Base-by-base conservation (phyloP, 2,113 vertebrate genomes). In the Rhinopomastus cyanomelas region DNA sequence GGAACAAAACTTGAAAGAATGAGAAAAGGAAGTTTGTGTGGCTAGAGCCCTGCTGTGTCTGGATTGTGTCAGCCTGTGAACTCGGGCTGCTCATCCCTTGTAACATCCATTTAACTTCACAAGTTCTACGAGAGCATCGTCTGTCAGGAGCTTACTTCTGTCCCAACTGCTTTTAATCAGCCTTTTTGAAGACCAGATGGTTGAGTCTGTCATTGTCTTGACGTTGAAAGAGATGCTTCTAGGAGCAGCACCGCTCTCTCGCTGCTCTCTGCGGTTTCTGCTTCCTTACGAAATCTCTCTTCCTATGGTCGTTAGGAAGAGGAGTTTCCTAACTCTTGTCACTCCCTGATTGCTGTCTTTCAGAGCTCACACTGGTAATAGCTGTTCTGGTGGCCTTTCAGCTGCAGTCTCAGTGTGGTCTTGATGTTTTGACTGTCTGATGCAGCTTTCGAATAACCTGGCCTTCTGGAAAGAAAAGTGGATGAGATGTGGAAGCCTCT, bases 171-270 rank as follows among this genome's bases (percentile, higher is more conserved):
- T 68, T 74, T 82, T 51, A 60, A 73, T 68, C 23, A 26, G 44
- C n/a, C 46, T 55, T 67, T 79, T 30, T 88, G 83, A 73, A 81
- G 90, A 68, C 49, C 69, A 81, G 79, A 73, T 87, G 75, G 83
- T 87, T 59, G 49, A 73, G 79, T 85, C 49, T 87, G 79, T 89
- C 18, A 1, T 25, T 69, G 66, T 9, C 61, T 68, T 65, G 66
- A 42, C 65, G 66, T 14, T 80, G 74, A 32, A 81, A 49, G 8
- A 55, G 59, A 46, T 34, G 0, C 27, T 81, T 39, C 65, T 49
- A 53, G 65, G 49, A 67, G 29, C 26, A 55, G 55, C 25, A 36
- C 6, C 27, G 23, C 67, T 67, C 32, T 32, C 55, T 85, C 74
- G 23, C 61, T 81, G n/a, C 25, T 73, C 67, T 76, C 65, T 77